Evolutionary conservation across 2,888 invertebrate species (phyloP).

Genomic region (Drosophila phalerata): DNA sequence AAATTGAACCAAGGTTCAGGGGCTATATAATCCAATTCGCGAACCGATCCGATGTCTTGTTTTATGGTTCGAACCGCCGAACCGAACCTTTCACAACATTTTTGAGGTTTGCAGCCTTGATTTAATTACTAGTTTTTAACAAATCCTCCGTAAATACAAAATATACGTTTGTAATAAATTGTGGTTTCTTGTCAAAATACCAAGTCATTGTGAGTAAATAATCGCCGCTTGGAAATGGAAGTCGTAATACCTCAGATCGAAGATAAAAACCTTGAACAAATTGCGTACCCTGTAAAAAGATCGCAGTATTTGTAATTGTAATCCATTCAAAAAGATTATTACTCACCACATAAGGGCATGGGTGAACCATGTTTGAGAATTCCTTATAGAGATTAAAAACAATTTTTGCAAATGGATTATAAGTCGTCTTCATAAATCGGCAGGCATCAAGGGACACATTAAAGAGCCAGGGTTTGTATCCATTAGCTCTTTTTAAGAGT

Average conservation of each 20-base stretch:
- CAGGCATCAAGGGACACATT: constrained; percentile 29
- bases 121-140: not conserved
- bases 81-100: too few species aligned
- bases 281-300: constrained; percentile 9
- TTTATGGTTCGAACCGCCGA: too few species aligned
- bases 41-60: too few species aligned
- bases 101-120: too few species aligned
- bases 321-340: not conserved
- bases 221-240: constrained; percentile 41
- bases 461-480: constrained; percentile 45
- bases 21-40: too few species aligned
- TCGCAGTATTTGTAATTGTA: too few species aligned
- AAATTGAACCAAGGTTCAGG: too few species aligned
- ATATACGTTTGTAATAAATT: constrained; percentile 24
- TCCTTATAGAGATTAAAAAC: constrained; percentile 10
- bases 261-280: constrained; percentile 28
- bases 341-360: constrained; percentile 42
- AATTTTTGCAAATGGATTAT: constrained; percentile 26
- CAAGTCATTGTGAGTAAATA: constrained; percentile 26
- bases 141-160: constrained; percentile 26
- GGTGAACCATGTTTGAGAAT: constrained; percentile 27
- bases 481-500: constrained; percentile 38
- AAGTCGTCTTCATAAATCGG: constrained; percentile 12
- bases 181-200: constrained; percentile 12
- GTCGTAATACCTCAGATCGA: constrained; percentile 1